A percentile compares a stretch with the other conserved stretches of the same genome.
Conservation (phyloP, 64 coral and sea anemone species). For the Porites australiensis region DNA sequence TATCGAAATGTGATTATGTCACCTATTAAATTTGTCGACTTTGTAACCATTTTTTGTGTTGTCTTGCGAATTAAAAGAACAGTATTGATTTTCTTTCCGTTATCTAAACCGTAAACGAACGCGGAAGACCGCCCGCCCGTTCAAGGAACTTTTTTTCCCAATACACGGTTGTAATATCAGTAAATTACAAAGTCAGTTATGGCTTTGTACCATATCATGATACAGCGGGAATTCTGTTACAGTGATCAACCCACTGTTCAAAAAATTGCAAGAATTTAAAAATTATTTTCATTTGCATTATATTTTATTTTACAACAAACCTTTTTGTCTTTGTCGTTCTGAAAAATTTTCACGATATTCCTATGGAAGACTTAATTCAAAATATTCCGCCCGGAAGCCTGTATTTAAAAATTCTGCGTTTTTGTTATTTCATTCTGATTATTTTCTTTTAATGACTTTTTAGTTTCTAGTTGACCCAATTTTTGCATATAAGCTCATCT, state of each 20-base stretch:
- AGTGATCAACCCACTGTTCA: background rate
- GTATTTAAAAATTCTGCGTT: slow-evolving; percentile 6
- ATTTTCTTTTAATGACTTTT: background rate
- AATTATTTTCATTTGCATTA: background rate
- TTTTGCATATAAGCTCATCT: background rate
- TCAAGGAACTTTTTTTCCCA: slow-evolving; percentile 5
- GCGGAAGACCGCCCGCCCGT: slow-evolving; percentile 41
- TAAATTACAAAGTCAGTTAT: slow-evolving; percentile 32
- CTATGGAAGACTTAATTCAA: background rate
- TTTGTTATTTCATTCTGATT: background rate
- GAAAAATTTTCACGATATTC: background rate
- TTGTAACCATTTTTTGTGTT: slow-evolving; percentile 43
- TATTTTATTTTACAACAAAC: background rate
- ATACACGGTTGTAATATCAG: slow-evolving; percentile 15
- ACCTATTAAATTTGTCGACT: background rate
- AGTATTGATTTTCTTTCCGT: slow-evolving; percentile 43
- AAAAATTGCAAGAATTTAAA: slow-evolving; percentile 14
- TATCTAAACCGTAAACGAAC: slow-evolving; percentile 42
- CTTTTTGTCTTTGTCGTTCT: background rate
- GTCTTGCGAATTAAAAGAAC: background rate
- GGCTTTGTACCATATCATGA: background rate
- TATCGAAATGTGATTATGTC: background rate
- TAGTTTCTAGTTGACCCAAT: background rate
- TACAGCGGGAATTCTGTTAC: slow-evolving; percentile 22
- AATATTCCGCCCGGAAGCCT: background rate